Base-by-base conservation (phyloP, 2,888 invertebrate genomes). In the Diarsia brunnea region DNA sequence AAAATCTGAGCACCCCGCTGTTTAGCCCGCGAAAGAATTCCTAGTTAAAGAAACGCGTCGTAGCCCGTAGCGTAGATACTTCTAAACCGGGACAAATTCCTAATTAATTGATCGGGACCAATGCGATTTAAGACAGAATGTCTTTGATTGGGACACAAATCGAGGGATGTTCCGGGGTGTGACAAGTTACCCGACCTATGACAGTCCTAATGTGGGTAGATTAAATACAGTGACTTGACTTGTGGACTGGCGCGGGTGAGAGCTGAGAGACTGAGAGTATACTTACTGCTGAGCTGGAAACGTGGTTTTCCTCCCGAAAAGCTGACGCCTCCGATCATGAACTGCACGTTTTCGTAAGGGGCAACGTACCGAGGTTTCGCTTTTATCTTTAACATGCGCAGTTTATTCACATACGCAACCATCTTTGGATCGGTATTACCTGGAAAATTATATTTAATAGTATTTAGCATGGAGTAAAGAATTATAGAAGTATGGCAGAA, bases 371-470 rank as follows among this genome's bases (percentile, higher is more conserved):
- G 93, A 2, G 89, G 78, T 84, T 89, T 93, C 4, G 95, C 92
- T 78, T 88, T 93, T 67, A 86, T 81, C 83, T 92, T 94, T 8
- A 94, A 84, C 95, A 95, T 94, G 87, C 90, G 94, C 76, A 94
- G 73, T 85, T 94, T 94, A 65, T 87, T 88, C 10, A 89, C 91
- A 65, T 92, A 92, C 0, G 94, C 93, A n/a, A 88, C 91, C 91
- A 92, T 90, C 77, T 90, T 93, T 3, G 95, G 94, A 78, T 95
- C 92, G 2, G 90, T 91, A 78, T 93, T 94, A 51, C 95, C 95
- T 95, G 75, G 19, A 53, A 84, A 78, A 63, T 31, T 1, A 24
- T 38, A 51, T 60, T 43, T 43, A 43, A 21, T 19, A 24, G 16
- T 75, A 67, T 14, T 21, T 60, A n/a, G 21, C 5, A 27, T 43